phyloP scores from a whole-genome alignment of 2,888 invertebrate species.

The Pristionchus japonicus region DNA sequence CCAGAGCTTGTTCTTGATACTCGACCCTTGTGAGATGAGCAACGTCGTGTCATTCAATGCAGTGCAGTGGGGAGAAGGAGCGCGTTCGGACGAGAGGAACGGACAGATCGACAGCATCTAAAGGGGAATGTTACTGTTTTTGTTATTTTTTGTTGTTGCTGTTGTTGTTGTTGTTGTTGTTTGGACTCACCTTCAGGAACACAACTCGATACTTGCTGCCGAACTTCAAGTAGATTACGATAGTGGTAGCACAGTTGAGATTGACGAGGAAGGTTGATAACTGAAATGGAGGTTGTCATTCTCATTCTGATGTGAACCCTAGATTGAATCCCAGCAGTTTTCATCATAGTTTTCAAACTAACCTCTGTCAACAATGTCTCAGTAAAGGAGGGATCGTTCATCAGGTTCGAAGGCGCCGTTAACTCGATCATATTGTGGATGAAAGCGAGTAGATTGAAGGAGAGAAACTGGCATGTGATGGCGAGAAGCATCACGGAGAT shows the following conservation, averaged over 20 bases:
- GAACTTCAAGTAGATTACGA: constrained; percentile 67
- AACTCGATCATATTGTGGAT: constrained; percentile 70
- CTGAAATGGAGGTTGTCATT: constrained; percentile 46
- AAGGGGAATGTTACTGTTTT: background rate
- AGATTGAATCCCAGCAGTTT: too few species aligned
- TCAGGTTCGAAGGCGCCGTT: background rate
- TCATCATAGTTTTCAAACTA: too few species aligned
- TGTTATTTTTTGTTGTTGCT: too few species aligned
- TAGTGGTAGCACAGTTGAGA: constrained; percentile 67
- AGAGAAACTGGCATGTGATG: constrained; percentile 68
- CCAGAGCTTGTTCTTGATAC: background rate
- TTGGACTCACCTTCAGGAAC: constrained; percentile 55
- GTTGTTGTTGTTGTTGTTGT: background rate
- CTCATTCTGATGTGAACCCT: background rate
- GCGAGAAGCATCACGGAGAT: constrained; percentile 71
- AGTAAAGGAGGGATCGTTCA: background rate
- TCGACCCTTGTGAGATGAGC: constrained; percentile 6
- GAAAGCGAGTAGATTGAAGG: constrained; percentile 70
- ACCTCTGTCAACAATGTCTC: constrained; percentile 44
- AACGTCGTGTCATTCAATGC: background rate
- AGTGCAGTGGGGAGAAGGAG: constrained; percentile 12
- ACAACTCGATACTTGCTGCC: constrained; percentile 66
- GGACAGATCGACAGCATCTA: background rate
- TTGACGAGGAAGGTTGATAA: constrained; percentile 65
- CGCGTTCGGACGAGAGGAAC: background rate